Percentiles rank a stretch among this genome's conserved stretches.
Conservation (phyloP, 1,140 invertebrate genomes). For the Macrobrachium nipponense region DNA sequence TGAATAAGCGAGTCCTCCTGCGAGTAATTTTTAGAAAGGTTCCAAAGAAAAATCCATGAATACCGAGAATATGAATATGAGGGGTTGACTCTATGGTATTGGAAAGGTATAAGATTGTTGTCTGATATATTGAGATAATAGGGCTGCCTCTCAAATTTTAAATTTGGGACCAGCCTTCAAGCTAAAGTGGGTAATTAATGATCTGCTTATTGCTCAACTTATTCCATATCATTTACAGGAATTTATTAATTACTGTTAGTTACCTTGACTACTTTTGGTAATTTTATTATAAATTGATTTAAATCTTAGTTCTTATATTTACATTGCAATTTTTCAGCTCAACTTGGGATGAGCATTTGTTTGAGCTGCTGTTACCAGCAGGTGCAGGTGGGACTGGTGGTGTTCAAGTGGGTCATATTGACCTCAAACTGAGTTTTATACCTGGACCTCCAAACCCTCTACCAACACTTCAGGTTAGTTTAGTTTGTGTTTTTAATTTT, state of each 20-base stretch:
- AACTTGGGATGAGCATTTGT: slow-evolving; percentile 91
- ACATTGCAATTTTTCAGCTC: slow-evolving; percentile 70
- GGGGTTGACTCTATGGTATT: too few relatives aligned
- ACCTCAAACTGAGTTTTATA: slow-evolving; percentile 59
- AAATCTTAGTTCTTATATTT: slow-evolving; percentile 3
- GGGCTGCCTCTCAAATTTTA: too few relatives aligned
- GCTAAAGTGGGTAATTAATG: neutral
- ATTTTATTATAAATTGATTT: neutral
- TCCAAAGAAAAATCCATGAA: too few relatives aligned
- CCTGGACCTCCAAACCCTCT: slow-evolving; percentile 44
- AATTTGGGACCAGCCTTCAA: too few relatives aligned
- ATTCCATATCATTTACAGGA: too few relatives aligned
- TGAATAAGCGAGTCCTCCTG: too few relatives aligned
- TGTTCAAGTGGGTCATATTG: slow-evolving; percentile 60
- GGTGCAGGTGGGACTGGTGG: slow-evolving; percentile 38
- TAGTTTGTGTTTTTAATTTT: neutral
- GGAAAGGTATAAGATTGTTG: too few relatives aligned
- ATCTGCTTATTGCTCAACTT: neutral
- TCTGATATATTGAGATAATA: too few relatives aligned
- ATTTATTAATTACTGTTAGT: too few relatives aligned
- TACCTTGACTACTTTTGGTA: too few relatives aligned
- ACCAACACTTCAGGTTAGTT: slow-evolving; percentile 55
- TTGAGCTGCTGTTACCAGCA: slow-evolving; percentile 85
- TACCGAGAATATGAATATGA: too few relatives aligned
- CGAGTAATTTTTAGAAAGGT: too few relatives aligned